Evolutionary conservation across 2,888 invertebrate genomes (phyloP), one percentile per base, ranked within the genome.

Genomic region (Acleris emargana): DNA sequence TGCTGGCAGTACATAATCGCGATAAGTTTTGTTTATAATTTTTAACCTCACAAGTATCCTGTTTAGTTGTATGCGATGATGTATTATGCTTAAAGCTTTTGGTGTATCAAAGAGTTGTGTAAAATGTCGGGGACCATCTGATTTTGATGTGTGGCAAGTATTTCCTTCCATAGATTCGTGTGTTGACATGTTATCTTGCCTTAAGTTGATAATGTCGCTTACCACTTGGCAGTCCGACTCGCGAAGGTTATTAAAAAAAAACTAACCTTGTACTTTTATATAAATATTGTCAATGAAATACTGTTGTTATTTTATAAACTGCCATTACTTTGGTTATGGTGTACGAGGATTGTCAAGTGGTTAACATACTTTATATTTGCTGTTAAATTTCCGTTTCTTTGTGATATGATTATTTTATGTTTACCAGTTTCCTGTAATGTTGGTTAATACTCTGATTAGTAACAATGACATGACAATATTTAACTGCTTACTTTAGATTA

Each of bases 301-400:
- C 53, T 69, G 38, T 70, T 69, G 69, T 71, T 68, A 70, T 68
- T 73, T 70, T 75, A 45, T n/a, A 17, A 13, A 38, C 38, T 4
- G 32, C 11, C 32, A 32, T 32, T 2, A 32, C 38, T 38, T 13
- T 38, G 38, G 3, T 38, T 38, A 38, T 38, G 38, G 3, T 1
- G 13, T 3, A 1, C 38, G 13, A 13, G 38, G 38, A 11, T 13
- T 38, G 38, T 13, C 38, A 38, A 38, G 38, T 38, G 38, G 38
- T 13, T 13, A 38, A 38, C 38, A 38, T 38, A 38, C 38, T 38
- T 38, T 38, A 38, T 38, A 38, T 13, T 13, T 13, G 38, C 73
- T 75, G 72, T 80, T 76, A 71, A 73, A 81, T 79, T 80, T 83
- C 80, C 78, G 76, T 81, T 78, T 78, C 71, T 79, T 81, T 85